Conservation (phyloP, 2,797 vertebrate genomes). For the Smutsia gigantea region DNA sequence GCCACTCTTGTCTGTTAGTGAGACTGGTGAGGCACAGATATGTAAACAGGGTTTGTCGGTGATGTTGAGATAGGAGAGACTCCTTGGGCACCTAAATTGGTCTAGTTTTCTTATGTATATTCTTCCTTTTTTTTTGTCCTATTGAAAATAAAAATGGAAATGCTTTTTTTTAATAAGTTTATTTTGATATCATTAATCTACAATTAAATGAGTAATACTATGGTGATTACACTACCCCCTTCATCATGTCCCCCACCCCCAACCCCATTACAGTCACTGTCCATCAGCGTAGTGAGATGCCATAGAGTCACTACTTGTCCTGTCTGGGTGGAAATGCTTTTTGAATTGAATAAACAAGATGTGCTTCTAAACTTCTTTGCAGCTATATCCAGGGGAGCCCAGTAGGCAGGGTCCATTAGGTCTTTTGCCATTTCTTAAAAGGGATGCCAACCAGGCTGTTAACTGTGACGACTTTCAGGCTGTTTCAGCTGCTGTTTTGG, state of each 20-base stretch:
- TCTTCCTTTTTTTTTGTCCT: not conserved
- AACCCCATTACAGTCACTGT: no score
- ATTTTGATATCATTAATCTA: no score
- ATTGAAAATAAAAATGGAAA: slow-evolving; percentile 9
- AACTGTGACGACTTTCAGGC: not conserved
- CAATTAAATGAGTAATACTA: no score
- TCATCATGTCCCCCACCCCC: no score
- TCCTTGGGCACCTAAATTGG: not conserved
- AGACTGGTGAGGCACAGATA: rapidly evolving
- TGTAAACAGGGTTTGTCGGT: not conserved
- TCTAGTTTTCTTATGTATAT: not conserved
- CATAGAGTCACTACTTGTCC: no score
- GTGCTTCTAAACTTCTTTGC: not conserved
- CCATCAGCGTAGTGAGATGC: no score
- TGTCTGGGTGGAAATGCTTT: not conserved
- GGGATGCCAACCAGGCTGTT: not conserved
- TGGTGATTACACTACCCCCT: no score
- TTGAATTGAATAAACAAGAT: not conserved
- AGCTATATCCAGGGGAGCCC: not conserved
- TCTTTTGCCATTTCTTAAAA: not conserved
- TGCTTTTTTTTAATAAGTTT: not conserved
- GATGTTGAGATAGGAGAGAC: not conserved
- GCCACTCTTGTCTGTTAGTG: not conserved
- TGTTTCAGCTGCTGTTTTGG: not conserved
- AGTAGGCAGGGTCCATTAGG: not conserved